Base-by-base conservation (phyloP, 2,888 invertebrate species). In the Mantis religiosa region DNA sequence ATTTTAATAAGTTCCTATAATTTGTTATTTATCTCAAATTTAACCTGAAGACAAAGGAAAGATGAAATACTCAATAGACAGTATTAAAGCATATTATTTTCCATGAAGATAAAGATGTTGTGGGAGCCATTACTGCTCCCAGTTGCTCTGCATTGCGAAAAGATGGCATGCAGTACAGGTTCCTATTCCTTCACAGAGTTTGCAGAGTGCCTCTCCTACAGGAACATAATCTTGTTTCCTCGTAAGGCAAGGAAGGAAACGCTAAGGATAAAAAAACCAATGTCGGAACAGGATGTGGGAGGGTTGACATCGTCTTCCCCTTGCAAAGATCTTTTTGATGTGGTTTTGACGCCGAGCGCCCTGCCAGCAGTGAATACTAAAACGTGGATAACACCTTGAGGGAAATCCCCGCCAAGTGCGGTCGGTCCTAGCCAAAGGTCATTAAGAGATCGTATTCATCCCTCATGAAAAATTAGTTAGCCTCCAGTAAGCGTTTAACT, bases 271-370 rank as follows among this genome's bases (percentile, higher is more conserved):
- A 71, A 71, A 41, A 71, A 71, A 3, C 20, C 20, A 20, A 71
- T 15, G 54, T 71, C 15, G 54, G 54, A 71, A 71, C 20, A 25
- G 54, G 54, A 71, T 71, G 54, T 41, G 41, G 41, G 54, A 71
- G 54, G 54, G 54, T 71, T 71, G 54, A 71, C 54, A 71, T 71
- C 54, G 54, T 71, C 54, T 71, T 71, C 25, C 54, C 54, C 82
- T 82, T 41, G 34, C 20, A 27, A 34, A 82, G 87, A 87, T 87
- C 87, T 87, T 87, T 87, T 87, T 87, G 87, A 87, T 87, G 87
- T 87, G 87, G 87, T 87, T 87, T 87, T 87, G 87, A 87, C 87
- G 87, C 86, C 30, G 81, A 54, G 54, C 54, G 54, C 20, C 54
- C 20, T 71, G 54, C 54, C 54, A 71, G 54, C 54, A 20, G 54